Base-by-base conservation (phyloP, 2,888 invertebrate species). In the Drosophila colorata region DNA sequence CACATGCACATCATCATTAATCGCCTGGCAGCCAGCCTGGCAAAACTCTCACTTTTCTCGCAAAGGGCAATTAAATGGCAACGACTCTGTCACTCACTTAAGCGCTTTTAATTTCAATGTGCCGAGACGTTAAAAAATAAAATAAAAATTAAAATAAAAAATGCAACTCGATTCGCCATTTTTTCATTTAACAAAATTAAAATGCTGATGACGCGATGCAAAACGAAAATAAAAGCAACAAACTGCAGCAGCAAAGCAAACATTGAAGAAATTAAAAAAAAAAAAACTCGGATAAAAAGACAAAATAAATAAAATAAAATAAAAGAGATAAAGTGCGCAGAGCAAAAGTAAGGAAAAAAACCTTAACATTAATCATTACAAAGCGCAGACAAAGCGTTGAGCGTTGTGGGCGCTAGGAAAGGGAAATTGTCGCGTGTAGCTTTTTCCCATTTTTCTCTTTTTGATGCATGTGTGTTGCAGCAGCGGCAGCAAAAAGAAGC, bases 171-270 rank as follows among this genome's bases (percentile, higher is more conserved):
- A 58, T 66, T 72, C 71, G 65, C 77, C 66, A 77, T 90, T 85
- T 89, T 81, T 81, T 88, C 86, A 90, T 89, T 86, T 74, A 78
- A 67, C 72, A 75, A 86, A 88, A 86, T 84, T 87, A 87, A 86
- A 89, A 87, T 66, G 85, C 87, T 85, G 88, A 79, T 80, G 74
- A 75, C 64, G 76, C 88, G 65, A 72, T 59, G 72, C 37, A 9
- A 51, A 43, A 43, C 11, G 25, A 41, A 23, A 31, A 69, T 31
- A 48, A 67, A 63, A 46, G 56, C 53, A 70, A 55, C 47, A 61
- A 55, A 46, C 41, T 43, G 46, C 48, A 64, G 35, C 8, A 44
- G 40, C 47, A 35, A 55, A 38, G 37, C 5, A 46, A 52, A 47
- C 52, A 23, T 2, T 28, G 47, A 65, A 52, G 56, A 25, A 20